Evolutionary conservation across 2,113 vertebrate genomes (phyloP).

Genomic region (Poicephalus gulielmi): DNA sequence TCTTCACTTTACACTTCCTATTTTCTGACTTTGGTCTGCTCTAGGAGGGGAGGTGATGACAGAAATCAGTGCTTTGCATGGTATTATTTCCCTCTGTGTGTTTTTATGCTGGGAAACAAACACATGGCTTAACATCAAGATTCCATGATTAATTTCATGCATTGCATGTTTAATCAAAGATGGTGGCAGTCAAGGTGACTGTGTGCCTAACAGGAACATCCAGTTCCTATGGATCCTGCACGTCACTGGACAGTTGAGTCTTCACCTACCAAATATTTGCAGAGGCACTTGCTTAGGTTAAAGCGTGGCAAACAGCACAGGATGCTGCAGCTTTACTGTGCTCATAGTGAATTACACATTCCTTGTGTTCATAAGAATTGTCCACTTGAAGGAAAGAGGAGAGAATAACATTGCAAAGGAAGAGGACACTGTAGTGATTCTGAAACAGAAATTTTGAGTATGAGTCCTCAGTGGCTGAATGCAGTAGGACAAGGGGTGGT

Average conservation of each 20-base stretch:
- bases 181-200: not conserved
- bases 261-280: not conserved
- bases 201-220: not conserved
- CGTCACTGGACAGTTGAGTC: not conserved
- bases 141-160: not conserved
- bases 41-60: not conserved
- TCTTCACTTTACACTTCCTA: not conserved
- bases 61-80: not conserved
- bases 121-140: not conserved
- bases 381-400: not conserved
- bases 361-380: accelerated
- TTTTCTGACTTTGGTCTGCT: not conserved
- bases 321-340: not conserved
- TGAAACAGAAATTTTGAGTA: not conserved
- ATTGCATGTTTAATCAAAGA: not conserved
- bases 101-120: not conserved
- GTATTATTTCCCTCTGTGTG: not conserved
- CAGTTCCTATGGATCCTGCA: not conserved
- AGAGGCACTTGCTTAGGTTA: not conserved
- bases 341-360: not conserved
- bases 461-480: slow-evolving; percentile 1
- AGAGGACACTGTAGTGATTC: not conserved
- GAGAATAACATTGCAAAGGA: not conserved
- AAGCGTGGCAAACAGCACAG: not conserved
- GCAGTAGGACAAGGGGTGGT: not conserved